Conservation (phyloP, 2,888 invertebrate species). For the Reticulitermes lucifugus region DNA sequence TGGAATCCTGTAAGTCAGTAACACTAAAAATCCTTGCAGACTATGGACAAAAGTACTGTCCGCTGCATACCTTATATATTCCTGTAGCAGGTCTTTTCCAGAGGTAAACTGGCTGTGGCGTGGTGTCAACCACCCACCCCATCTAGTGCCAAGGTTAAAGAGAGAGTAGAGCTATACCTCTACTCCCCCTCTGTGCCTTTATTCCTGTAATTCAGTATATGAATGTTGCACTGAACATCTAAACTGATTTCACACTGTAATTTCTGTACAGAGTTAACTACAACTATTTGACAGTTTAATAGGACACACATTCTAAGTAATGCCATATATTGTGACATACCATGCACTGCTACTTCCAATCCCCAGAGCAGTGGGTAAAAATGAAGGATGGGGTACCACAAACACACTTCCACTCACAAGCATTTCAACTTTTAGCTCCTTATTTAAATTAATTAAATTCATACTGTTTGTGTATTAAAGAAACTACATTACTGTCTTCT, state of each 20-base stretch:
- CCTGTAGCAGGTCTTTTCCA: too few species aligned
- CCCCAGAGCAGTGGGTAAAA: not conserved
- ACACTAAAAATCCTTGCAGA: constrained; percentile 19
- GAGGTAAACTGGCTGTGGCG: too few species aligned
- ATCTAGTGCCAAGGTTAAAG: too few species aligned
- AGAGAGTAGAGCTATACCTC: too few species aligned
- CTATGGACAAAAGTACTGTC: not conserved
- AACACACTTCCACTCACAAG: not conserved
- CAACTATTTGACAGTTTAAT: not conserved
- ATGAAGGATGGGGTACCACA: constrained; percentile 1
- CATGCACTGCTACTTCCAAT: not conserved
- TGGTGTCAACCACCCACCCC: too few species aligned
- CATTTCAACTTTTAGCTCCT: not conserved
- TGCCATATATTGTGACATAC: not conserved
- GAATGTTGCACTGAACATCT: not conserved
- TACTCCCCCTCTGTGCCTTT: too few species aligned
- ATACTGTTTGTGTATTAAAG: not conserved
- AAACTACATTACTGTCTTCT: not conserved
- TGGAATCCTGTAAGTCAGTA: not conserved
- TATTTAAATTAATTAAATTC: not conserved
- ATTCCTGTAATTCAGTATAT: not conserved
- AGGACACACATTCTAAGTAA: not conserved
- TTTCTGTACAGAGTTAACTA: not conserved
- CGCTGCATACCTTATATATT: not conserved
- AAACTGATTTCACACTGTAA: not conserved